Base-by-base conservation (phyloP, 1,140 invertebrate genomes). In the Cephus cinctus region DNA sequence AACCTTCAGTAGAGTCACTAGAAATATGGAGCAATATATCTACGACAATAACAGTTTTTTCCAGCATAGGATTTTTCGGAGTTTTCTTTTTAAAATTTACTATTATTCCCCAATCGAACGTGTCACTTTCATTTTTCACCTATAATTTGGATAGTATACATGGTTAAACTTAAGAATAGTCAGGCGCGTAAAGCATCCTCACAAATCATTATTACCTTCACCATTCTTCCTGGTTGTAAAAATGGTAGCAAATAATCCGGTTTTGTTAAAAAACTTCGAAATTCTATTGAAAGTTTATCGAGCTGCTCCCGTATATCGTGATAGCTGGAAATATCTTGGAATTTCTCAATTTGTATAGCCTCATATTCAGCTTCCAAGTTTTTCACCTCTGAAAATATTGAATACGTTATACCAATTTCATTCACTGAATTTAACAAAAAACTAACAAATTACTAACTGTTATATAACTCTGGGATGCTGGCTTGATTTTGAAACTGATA, bases 401-500 rank as follows among this genome's bases (percentile, higher is more conserved):
- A 39, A 8, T 14, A 22, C 19, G 16, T 6, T 43, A 43, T 14
- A 20, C n/a, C 2, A 47, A n/a, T 19, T n/a, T 20, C 38, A 15
- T 14, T 21, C 27, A 42, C 19, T 21, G 25, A 34, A 31, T 14
- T 38, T 22, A 30, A 47, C 38, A 57, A 45, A 51, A 14, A 46
- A 22, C 6, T 27, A 19, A 32, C 21, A n/a, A 15, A 45, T 44
- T 54, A 78, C 83, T 81, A 79, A 92, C 90, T 88, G 45, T 95
- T 86, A 63, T 88, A 86, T 4, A 98, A 79, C 36, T 86, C 83
- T 3, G 98, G 98, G 61, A 99, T 95, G 15, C 86, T 80, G 0
- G 94, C 85, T 77, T 98, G 97, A 79, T 98, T 99, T 78, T 99
- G 98, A 68, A 99, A 99, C 72, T 99, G 97, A 76, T 89, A 97